Evolutionary conservation across 2,797 vertebrate genomes (phyloP), one percentile per base, ranked within the genome.

Genomic region (Siniperca undulata): DNA sequence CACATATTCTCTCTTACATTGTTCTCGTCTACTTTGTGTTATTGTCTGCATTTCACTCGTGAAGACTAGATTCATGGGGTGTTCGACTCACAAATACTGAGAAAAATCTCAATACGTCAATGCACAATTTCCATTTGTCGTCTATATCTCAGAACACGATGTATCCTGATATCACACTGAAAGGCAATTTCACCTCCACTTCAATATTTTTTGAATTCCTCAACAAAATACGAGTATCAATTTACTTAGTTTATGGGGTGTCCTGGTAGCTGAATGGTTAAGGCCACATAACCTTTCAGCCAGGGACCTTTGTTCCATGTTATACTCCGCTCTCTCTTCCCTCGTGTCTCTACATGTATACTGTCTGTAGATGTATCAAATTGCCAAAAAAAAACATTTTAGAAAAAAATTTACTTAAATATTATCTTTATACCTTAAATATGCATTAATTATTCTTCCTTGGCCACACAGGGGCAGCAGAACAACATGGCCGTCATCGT

Each of bases 1-100:
- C 50, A 48, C 70, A 61, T 42, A 9, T 34, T 60, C 27, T 40
- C 42, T 64, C 60, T 40, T 42, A 5, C n/a, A 55, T 77, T 64
- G 76, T 56, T 38, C 60, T 38, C 8, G 0, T 72, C 66, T 64
- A n/a, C n/a, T 42, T 74, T 27, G 53, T 65, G 16, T 16, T 20
- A 40, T 30, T 59, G 36, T 58, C 50, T 56, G 66, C 4, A n/a
- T 74, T 52, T 36, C 0, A 2, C 50, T 77, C 10, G 4, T 52
- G 7, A 56, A 61, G 13, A 58, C 48, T n/a, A 42, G 24, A 72
- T 50, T 12, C 10, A 48, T 0, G 2, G 13, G 46, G 27, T 24
- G 48, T 30, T 40, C 27, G 14, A 42, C 10, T 36, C 48, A 30
- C 44, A 36, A 38, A 59, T 22, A 2, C 48, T 20, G 22, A 55